These are phyloP conservation scores for Drosophila asahinai DNA, from an alignment of 1,140 invertebrate species.

Conservation along the genomic window DNA sequence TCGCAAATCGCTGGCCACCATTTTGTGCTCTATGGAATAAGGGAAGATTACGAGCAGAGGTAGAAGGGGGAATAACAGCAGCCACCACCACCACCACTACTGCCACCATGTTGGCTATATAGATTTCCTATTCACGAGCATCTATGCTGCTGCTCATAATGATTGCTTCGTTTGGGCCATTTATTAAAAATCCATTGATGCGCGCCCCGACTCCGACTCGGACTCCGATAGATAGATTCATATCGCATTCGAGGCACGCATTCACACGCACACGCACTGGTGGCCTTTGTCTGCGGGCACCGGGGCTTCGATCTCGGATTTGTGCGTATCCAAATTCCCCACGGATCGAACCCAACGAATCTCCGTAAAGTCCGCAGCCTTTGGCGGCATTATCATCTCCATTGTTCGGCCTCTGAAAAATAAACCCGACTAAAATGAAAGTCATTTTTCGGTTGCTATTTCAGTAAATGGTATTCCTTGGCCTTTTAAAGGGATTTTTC, in stretches of 20 bases:
- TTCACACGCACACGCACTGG: constrained; percentile 63
- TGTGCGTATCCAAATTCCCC: constrained; percentile 80
- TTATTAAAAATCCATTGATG: constrained; percentile 83
- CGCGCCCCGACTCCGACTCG: constrained; percentile 24
- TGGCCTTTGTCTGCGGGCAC: constrained; percentile 46
- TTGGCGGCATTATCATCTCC: constrained; percentile 63
- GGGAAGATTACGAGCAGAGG: constrained; percentile 6
- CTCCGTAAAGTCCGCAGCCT: constrained; percentile 38
- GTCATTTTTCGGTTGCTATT: constrained; percentile 70
- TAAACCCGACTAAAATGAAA: constrained; percentile 72
- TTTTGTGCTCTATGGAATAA: constrained; percentile 50
- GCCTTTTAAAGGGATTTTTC: constrained; percentile 1
- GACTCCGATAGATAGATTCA: constrained; percentile 56
- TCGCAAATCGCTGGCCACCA: constrained; percentile 45
- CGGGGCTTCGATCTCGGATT: constrained; percentile 30
- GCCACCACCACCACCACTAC: constrained; percentile 13
- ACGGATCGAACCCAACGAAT: constrained; percentile 55
- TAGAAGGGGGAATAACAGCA: constrained; percentile 5
- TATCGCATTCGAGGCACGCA: constrained; percentile 75
- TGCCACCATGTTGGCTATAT: constrained; percentile 44
- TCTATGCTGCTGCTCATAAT: constrained; percentile 57
- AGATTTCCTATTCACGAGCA: constrained; percentile 67
- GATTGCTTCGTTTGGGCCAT: constrained; percentile 56
- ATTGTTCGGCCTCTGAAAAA: constrained; percentile 46
- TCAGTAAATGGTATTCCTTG: constrained; percentile 56